These are phyloP conservation scores for Epinephelus moara DNA, from an alignment of 2,113 vertebrate genomes.

Conservation along the genomic window DNA sequence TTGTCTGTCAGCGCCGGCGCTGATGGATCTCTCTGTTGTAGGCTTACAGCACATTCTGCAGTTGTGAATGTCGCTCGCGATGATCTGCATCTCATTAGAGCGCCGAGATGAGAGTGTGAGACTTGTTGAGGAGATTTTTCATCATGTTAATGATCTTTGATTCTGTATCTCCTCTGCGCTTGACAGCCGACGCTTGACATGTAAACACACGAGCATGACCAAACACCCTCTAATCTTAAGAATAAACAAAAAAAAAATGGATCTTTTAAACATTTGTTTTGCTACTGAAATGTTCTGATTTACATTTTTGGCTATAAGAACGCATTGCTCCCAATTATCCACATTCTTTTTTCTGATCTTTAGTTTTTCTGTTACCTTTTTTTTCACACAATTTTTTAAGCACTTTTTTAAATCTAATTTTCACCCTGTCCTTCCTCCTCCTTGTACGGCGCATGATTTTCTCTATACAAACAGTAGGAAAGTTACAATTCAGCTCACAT, in stretches of 20 bases:
- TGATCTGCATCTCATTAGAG: constrained; percentile 67
- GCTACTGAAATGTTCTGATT: background rate
- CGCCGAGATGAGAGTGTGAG: constrained; percentile 27
- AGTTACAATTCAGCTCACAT: constrained; percentile 1
- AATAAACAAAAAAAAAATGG: constrained; percentile 5
- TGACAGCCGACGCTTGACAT: constrained; percentile 36
- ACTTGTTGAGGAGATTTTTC: constrained; percentile 56
- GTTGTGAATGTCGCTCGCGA: constrained; percentile 6
- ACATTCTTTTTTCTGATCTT: background rate
- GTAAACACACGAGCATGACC: constrained; percentile 32
- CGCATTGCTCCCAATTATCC: background rate
- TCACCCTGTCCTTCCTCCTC: background rate
- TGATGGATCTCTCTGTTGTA: constrained; percentile 58
- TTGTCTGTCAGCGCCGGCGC: constrained; percentile 46
- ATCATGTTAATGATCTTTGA: constrained; percentile 56
- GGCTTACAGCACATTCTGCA: constrained; percentile 53
- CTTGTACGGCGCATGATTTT: background rate
- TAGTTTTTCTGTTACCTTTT: background rate
- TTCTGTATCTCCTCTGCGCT: constrained; percentile 17
- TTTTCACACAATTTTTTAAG: background rate
- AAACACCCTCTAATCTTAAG: constrained; percentile 41
- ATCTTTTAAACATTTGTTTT: constrained; percentile 8
- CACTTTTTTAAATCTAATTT: constrained; percentile 4
- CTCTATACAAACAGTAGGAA: constrained; percentile 1
- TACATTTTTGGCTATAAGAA: constrained; percentile 13